Base-by-base conservation (phyloP, 2,797 vertebrate genomes). In the Tympanoctomys barrerae region DNA sequence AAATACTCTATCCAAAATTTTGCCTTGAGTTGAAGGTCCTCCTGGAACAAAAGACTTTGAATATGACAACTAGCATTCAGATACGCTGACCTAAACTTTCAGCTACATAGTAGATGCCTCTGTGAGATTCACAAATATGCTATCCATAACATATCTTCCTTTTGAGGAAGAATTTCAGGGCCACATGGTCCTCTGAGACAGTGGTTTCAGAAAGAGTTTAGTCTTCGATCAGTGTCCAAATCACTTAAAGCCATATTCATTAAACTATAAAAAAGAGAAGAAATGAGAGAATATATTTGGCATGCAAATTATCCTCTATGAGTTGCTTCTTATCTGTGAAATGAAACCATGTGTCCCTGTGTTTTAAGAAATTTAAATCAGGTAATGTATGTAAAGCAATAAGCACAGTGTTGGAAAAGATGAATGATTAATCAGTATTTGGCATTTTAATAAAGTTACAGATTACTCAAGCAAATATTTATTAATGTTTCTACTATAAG, bases 401-500 rank as follows among this genome's bases (percentile, higher is more conserved):
- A 26, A 87, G 36, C 26, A 16, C 79, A 90, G 46, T 73, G 36
- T 10, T 80, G 8, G 22, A 84, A 86, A 89, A 62, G 18, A n/a
- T 68, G 90, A 80, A 70, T 66, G 6, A 33, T 83, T 85, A 92
- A 54, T 18, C 36, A 89, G 26, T 31, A 59, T 68, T 36, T 78
- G 31, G 2, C 9, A 24, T 88, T 64, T 92, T 79, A 78, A 77
- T 82, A 64, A 93, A 66, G 46, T 24, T 78, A 5, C 11, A 79
- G 57, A 71, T 52, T 87, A 36, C 64, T 95, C 77, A 57, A 71
- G 89, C 59, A 13, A 88, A 61, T 16, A 83, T 62, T 66, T 87
- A 52, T 77, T 82, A 26, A 62, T 64, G 14, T 64, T 78, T 81
- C n/a, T 82, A 77, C 24, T 26, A 1, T 31, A 83, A 93, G 86